Evolutionary conservation across 2,888 invertebrate species (phyloP).

Genomic region (Gerris lacustris): DNA sequence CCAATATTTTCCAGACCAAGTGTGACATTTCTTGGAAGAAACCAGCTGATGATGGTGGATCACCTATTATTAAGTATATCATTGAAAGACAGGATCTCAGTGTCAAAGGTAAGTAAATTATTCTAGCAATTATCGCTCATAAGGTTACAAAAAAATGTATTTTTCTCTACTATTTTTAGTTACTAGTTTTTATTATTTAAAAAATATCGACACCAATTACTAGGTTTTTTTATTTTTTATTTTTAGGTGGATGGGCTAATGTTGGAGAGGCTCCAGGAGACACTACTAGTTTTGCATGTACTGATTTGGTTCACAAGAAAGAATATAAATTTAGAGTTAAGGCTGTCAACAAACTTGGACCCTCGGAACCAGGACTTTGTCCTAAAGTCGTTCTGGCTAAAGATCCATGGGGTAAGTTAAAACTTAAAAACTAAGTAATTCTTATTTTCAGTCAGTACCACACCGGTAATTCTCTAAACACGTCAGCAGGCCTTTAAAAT

Average conservation of each 20-base stretch:
- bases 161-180: neutral
- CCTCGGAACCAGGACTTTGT: constrained; percentile 80
- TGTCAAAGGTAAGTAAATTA: constrained; percentile 36
- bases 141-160: too few relatives aligned
- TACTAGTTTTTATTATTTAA: neutral
- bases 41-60: constrained; percentile 78
- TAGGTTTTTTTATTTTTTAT: neutral
- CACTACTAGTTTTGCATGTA: constrained; percentile 60
- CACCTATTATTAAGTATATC: constrained; percentile 70
- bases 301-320: constrained; percentile 77
- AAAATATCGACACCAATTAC: neutral
- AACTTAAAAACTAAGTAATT: neutral
- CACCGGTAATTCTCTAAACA: too few relatives aligned
- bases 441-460: neutral
- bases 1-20: constrained; percentile 75
- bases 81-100: constrained; percentile 64
- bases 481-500: too few relatives aligned
- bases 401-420: constrained; percentile 76
- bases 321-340: constrained; percentile 90
- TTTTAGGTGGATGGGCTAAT: constrained; percentile 61
- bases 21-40: constrained; percentile 79
- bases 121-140: neutral
- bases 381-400: constrained; percentile 82
- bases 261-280: constrained; percentile 66
- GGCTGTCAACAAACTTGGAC: constrained; percentile 85